phyloP scores from a whole-genome alignment of 1,140 invertebrate genomes.

The Papilio aristodemus region DNA sequence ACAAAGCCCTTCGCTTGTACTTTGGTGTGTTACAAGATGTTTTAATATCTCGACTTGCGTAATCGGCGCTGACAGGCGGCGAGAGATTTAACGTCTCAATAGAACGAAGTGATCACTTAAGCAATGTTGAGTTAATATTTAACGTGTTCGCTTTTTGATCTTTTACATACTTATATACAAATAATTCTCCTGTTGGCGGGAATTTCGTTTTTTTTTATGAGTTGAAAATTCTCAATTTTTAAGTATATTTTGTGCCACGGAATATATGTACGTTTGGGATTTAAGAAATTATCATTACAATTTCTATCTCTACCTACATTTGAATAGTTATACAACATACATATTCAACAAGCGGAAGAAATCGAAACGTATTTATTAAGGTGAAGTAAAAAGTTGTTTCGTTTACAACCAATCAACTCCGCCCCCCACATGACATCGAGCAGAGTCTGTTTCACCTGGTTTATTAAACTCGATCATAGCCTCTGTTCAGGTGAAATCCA shows the following conservation, averaged over 20 bases:
- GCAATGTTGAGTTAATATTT: constrained; percentile 17
- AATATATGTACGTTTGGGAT: no score
- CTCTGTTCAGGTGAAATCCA: constrained; percentile 42
- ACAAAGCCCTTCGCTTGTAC: constrained; percentile 24
- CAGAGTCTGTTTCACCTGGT: constrained; percentile 42
- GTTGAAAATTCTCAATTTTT: no score
- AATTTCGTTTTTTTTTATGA: no score
- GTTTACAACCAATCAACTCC: constrained; percentile 7
- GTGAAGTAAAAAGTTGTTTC: constrained; percentile 4
- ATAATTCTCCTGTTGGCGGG: no score
- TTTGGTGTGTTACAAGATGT: constrained; percentile 23
- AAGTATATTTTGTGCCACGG: no score
- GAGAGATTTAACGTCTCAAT: constrained; percentile 27
- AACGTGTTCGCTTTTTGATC: constrained; percentile 6
- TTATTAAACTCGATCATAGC: constrained; percentile 37
- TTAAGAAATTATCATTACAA: no score
- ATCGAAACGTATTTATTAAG: neutral
- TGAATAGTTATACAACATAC: no score
- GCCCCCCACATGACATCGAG: constrained; percentile 44
- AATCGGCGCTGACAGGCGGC: constrained; percentile 15
- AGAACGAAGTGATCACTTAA: constrained; percentile 7
- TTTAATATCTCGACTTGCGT: constrained; percentile 22
- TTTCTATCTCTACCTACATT: no score
- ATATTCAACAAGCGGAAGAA: constrained; percentile 12
- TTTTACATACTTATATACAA: constrained; percentile 3